Evolutionary conservation across 2,888 invertebrate species (phyloP).

Genomic region (Caenorhabditis panamensis): DNA sequence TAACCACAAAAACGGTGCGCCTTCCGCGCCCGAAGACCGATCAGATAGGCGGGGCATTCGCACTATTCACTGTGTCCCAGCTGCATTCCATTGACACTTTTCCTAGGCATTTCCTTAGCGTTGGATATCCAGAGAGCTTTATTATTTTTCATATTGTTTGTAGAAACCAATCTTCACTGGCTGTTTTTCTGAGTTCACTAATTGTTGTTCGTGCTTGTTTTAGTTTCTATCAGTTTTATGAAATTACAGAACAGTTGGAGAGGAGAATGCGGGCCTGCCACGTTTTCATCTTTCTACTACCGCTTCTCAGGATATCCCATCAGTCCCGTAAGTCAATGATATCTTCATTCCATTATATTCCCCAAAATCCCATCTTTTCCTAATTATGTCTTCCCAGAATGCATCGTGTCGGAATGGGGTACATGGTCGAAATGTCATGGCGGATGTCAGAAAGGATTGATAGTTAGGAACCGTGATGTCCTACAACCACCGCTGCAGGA

Average conservation of each 20-base stretch:
- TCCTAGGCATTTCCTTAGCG: slow-evolving; percentile 4
- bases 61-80: slow-evolving; percentile 29
- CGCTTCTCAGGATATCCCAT: neutral
- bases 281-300: neutral
- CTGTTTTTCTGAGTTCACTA: too few relatives aligned
- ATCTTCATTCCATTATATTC: neutral
- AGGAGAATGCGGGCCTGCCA: too few relatives aligned
- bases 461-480: slow-evolving; percentile 69
- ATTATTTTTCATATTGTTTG: too few relatives aligned
- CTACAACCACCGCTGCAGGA: slow-evolving; percentile 67
- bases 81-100: slow-evolving; percentile 31
- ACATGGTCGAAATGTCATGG: slow-evolving; percentile 69
- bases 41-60: slow-evolving; percentile 41
- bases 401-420: slow-evolving; percentile 68
- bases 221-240: too few relatives aligned
- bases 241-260: too few relatives aligned
- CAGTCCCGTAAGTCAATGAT: slow-evolving; percentile 20
- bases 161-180: too few relatives aligned
- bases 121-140: too few relatives aligned
- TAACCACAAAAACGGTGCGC: slow-evolving; percentile 50
- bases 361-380: slow-evolving; percentile 6
- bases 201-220: too few relatives aligned
- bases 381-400: slow-evolving; percentile 58
- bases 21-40: slow-evolving; percentile 8
- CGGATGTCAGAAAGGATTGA: slow-evolving; percentile 63